phyloP scores from a whole-genome alignment of 2,888 invertebrate species.

The Phortica magna region DNA sequence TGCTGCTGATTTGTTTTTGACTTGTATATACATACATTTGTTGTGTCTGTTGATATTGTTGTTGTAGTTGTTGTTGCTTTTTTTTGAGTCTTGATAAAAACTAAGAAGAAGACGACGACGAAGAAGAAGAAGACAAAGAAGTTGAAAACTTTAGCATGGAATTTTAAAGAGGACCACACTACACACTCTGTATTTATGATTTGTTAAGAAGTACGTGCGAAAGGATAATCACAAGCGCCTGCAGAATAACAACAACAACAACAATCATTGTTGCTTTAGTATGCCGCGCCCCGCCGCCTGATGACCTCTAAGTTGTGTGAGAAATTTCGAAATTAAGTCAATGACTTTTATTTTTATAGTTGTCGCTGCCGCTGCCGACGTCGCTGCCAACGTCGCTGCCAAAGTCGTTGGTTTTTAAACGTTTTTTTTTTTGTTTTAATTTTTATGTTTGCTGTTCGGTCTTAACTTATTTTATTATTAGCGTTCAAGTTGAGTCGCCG shows the following conservation, averaged over 20 bases:
- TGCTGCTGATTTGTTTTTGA: constrained; percentile 4
- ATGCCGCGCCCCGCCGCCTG: background rate
- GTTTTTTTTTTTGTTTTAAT: constrained; percentile 11
- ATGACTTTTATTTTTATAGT: constrained; percentile 68
- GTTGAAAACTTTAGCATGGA: constrained; percentile 64
- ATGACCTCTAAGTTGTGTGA: constrained; percentile 46
- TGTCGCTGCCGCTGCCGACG: constrained; percentile 21
- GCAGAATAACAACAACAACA: constrained; percentile 34
- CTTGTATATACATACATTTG: background rate
- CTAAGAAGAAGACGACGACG: background rate
- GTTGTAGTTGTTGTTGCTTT: constrained; percentile 18
- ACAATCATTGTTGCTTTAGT: constrained; percentile 22
- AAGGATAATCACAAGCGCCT: constrained; percentile 74
- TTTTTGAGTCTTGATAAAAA: constrained; percentile 51
- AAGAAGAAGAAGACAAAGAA: constrained; percentile 40
- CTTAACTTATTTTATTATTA: background rate
- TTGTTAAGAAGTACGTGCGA: constrained; percentile 74
- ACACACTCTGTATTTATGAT: constrained; percentile 61
- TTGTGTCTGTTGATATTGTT: constrained; percentile 4
- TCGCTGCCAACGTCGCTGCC: background rate
- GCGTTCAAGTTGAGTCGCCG: background rate
- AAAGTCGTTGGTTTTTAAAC: background rate
- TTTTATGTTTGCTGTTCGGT: background rate
- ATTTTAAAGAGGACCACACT: constrained; percentile 30
- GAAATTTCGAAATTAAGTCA: constrained; percentile 71